A percentile compares a stretch with the other conserved stretches of the same genome.
phyloP scores from a whole-genome alignment of 2,888 invertebrate species.

The Entomobrya proxima region DNA sequence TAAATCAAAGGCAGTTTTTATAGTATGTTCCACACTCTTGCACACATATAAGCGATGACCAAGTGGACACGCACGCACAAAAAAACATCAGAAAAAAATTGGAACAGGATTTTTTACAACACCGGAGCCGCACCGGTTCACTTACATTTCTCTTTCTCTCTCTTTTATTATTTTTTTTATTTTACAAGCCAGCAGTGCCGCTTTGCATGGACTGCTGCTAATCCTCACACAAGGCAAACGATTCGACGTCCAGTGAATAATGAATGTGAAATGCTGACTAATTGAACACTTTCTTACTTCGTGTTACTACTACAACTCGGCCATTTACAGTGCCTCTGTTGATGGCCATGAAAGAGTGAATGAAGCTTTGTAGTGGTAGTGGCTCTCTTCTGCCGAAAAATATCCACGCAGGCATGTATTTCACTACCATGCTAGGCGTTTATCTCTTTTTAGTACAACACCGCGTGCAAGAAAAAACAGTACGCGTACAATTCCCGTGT shows the following conservation, averaged over 20 bases:
- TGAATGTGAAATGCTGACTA: slow-evolving; percentile 47
- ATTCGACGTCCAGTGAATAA: slow-evolving; percentile 47
- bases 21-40: too few species aligned
- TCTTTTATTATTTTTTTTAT: too few species aligned
- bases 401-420: not conserved
- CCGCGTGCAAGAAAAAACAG: not conserved
- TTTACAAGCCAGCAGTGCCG: not conserved
- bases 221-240: not conserved
- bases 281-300: slow-evolving; percentile 47
- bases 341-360: not conserved
- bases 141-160: not conserved
- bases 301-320: not conserved
- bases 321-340: not conserved
- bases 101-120: too few species aligned
- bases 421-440: not conserved
- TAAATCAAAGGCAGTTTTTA: too few species aligned
- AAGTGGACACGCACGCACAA: too few species aligned
- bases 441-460: too few species aligned
- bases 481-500: not conserved
- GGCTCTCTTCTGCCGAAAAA: not conserved
- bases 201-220: not conserved
- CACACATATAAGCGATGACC: too few species aligned
- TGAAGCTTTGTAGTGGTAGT: not conserved
- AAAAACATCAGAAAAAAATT: too few species aligned
- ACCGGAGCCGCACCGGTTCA: too few species aligned